Conservation (phyloP, 2,797 vertebrate genomes). For the Esox masquinongy region DNA sequence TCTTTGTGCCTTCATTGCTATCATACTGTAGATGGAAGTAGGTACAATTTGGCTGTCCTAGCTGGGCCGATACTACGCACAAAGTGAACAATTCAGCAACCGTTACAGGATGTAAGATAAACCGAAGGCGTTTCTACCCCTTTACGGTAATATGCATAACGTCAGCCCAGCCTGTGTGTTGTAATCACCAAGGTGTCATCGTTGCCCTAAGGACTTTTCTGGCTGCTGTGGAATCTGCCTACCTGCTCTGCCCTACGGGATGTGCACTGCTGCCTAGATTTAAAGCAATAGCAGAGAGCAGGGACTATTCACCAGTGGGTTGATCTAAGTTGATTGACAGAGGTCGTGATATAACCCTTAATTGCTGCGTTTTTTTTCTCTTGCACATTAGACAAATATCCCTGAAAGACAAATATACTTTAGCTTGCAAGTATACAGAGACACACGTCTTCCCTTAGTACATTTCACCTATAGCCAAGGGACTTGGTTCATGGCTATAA, state of each 20-base stretch:
- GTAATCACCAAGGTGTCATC: slow-evolving; percentile 66
- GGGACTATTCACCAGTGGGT: slow-evolving; percentile 11
- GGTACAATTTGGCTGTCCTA: slow-evolving; percentile 41
- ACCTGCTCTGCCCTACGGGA: slow-evolving; percentile 52
- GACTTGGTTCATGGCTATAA: neutral
- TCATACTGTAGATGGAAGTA: slow-evolving; percentile 51
- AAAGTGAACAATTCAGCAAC: slow-evolving; percentile 21
- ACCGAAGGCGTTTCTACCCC: slow-evolving; percentile 45
- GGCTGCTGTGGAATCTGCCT: slow-evolving; percentile 63
- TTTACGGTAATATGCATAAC: slow-evolving; percentile 70
- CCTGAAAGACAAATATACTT: neutral
- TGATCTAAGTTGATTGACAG: neutral
- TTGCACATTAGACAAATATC: neutral
- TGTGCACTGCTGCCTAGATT: slow-evolving; percentile 34
- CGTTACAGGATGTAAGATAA: slow-evolving; percentile 55
- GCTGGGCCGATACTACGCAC: slow-evolving; percentile 50
- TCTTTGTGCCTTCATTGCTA: slow-evolving; percentile 67
- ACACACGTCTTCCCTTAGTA: slow-evolving; percentile 21
- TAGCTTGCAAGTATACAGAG: neutral
- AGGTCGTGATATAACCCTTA: slow-evolving; percentile 10
- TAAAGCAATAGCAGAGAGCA: slow-evolving; percentile 58
- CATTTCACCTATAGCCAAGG: slow-evolving; percentile 1
- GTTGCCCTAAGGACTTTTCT: slow-evolving; percentile 46
- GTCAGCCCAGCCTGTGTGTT: slow-evolving; percentile 61
- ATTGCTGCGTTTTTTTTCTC: neutral